phyloP scores from a whole-genome alignment of 2,888 invertebrate genomes.

The Acleris literana region DNA sequence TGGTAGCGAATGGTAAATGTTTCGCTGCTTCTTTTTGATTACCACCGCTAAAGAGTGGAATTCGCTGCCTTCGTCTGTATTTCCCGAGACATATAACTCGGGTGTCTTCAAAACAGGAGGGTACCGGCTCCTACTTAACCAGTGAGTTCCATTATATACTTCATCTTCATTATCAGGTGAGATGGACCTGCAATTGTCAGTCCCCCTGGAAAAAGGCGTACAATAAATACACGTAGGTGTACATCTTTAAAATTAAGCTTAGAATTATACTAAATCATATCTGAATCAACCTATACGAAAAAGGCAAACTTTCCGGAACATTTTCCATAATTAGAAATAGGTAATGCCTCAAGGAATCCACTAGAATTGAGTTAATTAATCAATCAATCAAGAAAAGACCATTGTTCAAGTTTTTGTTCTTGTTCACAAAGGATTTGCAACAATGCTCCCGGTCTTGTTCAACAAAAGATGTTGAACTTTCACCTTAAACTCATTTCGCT shows the following conservation, averaged over 20 bases:
- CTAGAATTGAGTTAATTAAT: slow-evolving; percentile 66
- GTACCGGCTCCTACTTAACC: no score
- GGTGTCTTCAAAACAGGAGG: no score
- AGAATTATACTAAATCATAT: not conserved
- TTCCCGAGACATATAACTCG: no score
- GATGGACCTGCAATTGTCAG: no score
- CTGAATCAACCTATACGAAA: not conserved
- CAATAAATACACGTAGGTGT: no score
- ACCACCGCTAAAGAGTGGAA: no score
- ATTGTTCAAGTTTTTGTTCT: slow-evolving; percentile 71
- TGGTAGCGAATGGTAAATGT: no score
- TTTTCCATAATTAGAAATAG: slow-evolving; percentile 25
- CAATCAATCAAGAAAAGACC: slow-evolving; percentile 62
- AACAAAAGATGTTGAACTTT: slow-evolving; percentile 63
- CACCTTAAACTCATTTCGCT: slow-evolving; percentile 55
- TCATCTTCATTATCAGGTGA: no score
- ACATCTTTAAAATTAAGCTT: not conserved
- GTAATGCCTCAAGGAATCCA: slow-evolving; percentile 41
- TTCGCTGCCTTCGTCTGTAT: no score
- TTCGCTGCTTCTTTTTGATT: no score
- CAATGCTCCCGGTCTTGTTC: slow-evolving; percentile 54
- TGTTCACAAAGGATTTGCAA: slow-evolving; percentile 58
- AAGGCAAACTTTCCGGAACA: not conserved
- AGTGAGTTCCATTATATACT: no score
- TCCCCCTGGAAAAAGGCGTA: no score